A percentile compares a stretch with the other conserved stretches of the same genome.
Evolutionary conservation across 2,113 vertebrate genomes (phyloP).

Genomic region (Bubo scandiacus): DNA sequence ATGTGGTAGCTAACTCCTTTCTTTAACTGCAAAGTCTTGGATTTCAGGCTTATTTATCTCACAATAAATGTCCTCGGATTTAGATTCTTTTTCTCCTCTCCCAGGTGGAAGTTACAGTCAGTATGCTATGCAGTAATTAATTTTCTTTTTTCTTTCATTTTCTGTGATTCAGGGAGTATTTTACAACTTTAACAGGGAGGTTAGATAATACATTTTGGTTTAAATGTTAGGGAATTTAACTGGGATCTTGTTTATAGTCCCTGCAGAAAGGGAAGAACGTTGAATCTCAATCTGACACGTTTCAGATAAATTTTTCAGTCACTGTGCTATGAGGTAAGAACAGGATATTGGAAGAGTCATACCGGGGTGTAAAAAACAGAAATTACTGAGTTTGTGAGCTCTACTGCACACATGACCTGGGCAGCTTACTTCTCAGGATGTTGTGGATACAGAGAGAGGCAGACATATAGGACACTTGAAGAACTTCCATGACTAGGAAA

Average conservation of each 20-base stretch:
- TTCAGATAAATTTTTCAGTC: neutral
- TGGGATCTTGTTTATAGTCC: neutral
- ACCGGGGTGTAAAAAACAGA: neutral
- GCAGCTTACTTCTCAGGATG: neutral
- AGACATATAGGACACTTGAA: neutral
- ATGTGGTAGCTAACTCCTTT: neutral
- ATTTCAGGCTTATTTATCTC: neutral
- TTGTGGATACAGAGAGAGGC: neutral
- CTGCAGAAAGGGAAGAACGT: fast-evolving
- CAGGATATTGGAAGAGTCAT: neutral
- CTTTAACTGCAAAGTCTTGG: neutral
- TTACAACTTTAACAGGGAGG: neutral
- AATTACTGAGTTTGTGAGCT: neutral
- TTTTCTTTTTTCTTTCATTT: neutral
- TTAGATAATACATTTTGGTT: neutral
- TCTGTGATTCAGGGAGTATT: neutral
- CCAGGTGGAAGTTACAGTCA: neutral
- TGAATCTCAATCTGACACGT: neutral
- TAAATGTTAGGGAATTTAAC: neutral
- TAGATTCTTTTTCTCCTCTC: neutral
- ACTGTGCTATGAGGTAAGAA: neutral
- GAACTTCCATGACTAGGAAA: neutral
- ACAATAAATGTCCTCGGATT: neutral
- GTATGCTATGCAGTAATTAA: neutral
- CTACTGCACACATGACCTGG: neutral